A percentile compares a stretch with the other conserved stretches of the same genome.
These are phyloP conservation scores for Chondrosia reniformis DNA, from an alignment of 37 sponge, comb jelly and placozoan genomes.

Conservation along the genomic window DNA sequence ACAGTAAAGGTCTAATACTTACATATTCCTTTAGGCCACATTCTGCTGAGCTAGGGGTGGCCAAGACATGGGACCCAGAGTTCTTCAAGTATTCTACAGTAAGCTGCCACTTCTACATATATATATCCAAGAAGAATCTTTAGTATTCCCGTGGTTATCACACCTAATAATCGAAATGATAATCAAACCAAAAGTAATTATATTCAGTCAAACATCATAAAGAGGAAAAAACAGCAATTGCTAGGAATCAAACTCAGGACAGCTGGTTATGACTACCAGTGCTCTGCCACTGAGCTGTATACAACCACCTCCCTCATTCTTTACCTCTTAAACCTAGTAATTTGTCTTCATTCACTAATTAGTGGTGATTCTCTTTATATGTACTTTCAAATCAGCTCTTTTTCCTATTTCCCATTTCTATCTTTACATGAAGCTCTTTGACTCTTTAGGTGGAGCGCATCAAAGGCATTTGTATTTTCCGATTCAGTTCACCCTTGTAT, in stretches of 20 bases:
- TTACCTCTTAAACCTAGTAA: background rate
- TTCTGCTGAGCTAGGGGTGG: background rate
- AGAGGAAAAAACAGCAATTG: no score
- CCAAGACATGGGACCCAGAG: background rate
- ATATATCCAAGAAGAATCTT: no score
- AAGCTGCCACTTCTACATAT: no score
- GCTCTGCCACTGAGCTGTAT: background rate
- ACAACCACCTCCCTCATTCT: background rate
- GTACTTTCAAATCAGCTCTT: background rate
- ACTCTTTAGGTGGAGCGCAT: constrained; percentile 42
- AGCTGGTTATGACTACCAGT: no score
- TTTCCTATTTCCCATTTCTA: background rate
- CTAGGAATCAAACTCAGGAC: no score
- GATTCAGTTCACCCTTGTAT: constrained; percentile 71
- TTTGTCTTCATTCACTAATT: no score
- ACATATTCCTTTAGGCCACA: background rate
- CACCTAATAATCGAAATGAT: no score
- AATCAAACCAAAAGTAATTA: no score
- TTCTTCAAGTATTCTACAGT: background rate
- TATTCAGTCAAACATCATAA: no score
- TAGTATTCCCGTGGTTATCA: no score
- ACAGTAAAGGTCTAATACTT: background rate
- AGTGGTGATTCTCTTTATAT: background rate
- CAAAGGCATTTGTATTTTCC: constrained; percentile 43
- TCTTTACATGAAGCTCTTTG: background rate